A percentile compares a stretch with the other conserved stretches of the same genome.
phyloP scores from a whole-genome alignment of 2,113 vertebrate species.

The Ctenodactylus gundi region DNA sequence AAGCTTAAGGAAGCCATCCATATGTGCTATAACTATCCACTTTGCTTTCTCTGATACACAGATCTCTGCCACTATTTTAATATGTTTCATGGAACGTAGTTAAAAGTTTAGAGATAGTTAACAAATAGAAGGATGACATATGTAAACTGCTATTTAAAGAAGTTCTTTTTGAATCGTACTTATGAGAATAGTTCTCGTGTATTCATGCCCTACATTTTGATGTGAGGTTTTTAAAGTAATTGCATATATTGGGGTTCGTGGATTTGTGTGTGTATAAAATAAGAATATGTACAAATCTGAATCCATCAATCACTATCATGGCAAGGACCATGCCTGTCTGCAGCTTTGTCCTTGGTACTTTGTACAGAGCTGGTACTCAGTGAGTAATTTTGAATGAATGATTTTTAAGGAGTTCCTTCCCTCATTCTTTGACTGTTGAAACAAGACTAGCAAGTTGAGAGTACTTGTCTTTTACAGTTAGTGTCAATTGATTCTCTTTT shows the following conservation, averaged over 20 bases:
- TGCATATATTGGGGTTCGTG: not conserved
- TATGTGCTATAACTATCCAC: not conserved
- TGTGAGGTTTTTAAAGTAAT: constrained; percentile 8
- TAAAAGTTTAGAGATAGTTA: not conserved
- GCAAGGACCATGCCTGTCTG: not conserved
- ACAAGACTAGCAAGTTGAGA: not conserved
- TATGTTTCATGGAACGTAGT: not conserved
- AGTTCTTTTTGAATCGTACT: not conserved
- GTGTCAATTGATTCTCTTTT: not conserved
- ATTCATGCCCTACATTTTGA: not conserved
- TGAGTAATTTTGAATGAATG: not conserved
- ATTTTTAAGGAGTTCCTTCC: not conserved
- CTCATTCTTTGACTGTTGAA: not conserved
- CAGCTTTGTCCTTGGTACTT: not conserved
- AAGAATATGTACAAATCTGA: not conserved
- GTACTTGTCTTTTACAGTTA: not conserved
- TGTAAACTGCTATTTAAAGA: constrained; percentile 27
- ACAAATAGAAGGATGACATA: not conserved
- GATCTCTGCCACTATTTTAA: not conserved
- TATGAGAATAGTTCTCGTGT: not conserved
- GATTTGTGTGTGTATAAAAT: not conserved
- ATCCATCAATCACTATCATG: not conserved
- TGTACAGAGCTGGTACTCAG: not conserved
- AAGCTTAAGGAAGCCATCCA: not conserved
- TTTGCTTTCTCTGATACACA: not conserved